Evolutionary conservation across 1,140 invertebrate genomes (phyloP).

Genomic region (Heliconius melpomene): DNA sequence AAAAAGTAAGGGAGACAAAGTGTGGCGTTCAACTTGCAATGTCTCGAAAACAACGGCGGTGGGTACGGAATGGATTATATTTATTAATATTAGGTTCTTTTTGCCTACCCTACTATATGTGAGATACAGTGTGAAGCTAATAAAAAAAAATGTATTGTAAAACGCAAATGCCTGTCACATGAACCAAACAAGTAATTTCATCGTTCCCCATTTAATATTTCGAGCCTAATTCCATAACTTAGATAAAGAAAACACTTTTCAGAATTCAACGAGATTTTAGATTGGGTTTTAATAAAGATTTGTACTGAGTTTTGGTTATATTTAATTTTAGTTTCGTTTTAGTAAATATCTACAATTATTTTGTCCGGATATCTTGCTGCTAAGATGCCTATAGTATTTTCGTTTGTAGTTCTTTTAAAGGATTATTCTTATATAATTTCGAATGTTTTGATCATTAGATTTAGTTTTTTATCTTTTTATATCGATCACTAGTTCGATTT

Average conservation of each 20-base stretch:
- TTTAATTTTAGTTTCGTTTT: not conserved
- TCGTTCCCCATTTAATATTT: slow-evolving; percentile 26
- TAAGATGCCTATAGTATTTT: not conserved
- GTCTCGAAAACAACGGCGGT: no score
- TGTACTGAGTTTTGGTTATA: not conserved
- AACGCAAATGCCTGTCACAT: not conserved
- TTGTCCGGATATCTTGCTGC: not conserved
- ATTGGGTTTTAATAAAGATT: slow-evolving; percentile 17
- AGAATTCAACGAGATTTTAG: slow-evolving; percentile 18
- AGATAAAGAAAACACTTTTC: slow-evolving; percentile 26
- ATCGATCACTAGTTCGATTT: no score
- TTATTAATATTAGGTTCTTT: no score
- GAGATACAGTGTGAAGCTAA: no score
- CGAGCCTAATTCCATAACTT: slow-evolving; percentile 25
- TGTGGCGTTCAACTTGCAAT: no score
- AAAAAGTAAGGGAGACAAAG: no score
- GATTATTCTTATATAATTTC: no score
- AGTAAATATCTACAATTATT: not conserved
- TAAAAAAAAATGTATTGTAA: not conserved
- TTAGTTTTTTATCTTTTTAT: no score
- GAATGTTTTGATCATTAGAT: no score
- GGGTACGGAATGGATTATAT: no score
- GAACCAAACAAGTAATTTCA: slow-evolving; percentile 18
- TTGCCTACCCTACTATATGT: no score
- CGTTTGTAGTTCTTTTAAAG: no score